These are phyloP conservation scores for Cinclus mexicanus DNA, from an alignment of 2,113 vertebrate genomes.

Conservation along the genomic window DNA sequence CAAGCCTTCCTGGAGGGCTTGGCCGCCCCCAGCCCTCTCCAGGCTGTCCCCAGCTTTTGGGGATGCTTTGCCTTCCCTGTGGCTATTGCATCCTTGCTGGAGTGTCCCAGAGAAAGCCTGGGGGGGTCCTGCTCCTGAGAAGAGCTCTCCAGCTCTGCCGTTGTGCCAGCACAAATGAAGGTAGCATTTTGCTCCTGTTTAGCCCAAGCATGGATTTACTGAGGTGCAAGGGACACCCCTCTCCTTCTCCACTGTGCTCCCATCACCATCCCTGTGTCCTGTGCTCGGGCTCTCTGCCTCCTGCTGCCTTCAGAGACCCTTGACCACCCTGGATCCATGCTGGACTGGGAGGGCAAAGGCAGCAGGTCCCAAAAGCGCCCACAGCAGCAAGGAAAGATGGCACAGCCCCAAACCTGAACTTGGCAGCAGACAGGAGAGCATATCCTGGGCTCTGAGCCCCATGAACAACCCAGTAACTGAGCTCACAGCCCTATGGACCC, in stretches of 20 bases:
- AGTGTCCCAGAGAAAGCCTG: neutral
- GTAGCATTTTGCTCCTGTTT: neutral
- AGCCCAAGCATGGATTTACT: neutral
- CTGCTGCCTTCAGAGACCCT: neutral
- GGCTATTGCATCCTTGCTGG: neutral
- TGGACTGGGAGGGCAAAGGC: neutral
- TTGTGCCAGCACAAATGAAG: rapidly evolving
- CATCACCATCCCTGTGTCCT: neutral
- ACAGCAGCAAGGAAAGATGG: neutral
- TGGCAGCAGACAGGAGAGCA: neutral
- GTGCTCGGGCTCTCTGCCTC: neutral
- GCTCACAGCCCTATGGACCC: neutral
- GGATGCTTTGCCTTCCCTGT: neutral
- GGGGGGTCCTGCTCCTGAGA: neutral
- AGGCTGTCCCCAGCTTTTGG: neutral
- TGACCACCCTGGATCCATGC: rapidly evolving
- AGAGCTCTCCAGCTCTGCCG: neutral
- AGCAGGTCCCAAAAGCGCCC: neutral
- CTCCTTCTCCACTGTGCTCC: neutral
- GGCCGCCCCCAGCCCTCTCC: neutral
- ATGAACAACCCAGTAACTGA: rapidly evolving
- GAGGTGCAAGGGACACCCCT: neutral
- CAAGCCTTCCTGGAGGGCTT: neutral
- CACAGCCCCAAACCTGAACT: neutral
- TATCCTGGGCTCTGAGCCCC: rapidly evolving